These are phyloP conservation scores for Rhaphigaster nebulosa DNA, from an alignment of 2,888 invertebrate species.

Conservation along the genomic window DNA sequence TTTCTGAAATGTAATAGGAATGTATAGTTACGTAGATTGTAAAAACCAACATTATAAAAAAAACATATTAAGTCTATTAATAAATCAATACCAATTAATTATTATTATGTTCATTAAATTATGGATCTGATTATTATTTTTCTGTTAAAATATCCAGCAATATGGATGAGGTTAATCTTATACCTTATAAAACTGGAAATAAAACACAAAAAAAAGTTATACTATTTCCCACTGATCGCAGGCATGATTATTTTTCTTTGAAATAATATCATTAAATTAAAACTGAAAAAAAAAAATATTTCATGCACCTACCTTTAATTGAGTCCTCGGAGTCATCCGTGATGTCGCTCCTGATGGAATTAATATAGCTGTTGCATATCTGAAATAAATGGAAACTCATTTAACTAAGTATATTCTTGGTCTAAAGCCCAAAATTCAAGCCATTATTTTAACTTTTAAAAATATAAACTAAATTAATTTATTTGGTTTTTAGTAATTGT, in stretches of 20 bases:
- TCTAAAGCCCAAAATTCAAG: background rate
- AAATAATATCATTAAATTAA: background rate
- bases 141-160: no score
- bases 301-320: constrained; percentile 15
- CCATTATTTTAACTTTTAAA: no score
- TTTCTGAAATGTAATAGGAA: background rate
- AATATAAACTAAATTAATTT: no score
- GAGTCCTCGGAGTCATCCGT: constrained; percentile 51
- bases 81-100: no score
- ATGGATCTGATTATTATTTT: no score
- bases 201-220: no score
- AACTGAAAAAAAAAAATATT: background rate
- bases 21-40: background rate
- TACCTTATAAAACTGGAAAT: no score
- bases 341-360: constrained; percentile 9
- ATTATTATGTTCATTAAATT: background rate
- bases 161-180: no score
- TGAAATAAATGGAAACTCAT: background rate
- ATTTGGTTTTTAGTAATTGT: background rate
- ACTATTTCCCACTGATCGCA: background rate
- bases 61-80: background rate
- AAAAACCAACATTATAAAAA: background rate
- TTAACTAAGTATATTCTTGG: background rate
- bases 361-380: background rate
- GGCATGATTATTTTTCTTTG: background rate